phyloP scores from a whole-genome alignment of 2,888 invertebrate species.

The Dusona sp. region DNA sequence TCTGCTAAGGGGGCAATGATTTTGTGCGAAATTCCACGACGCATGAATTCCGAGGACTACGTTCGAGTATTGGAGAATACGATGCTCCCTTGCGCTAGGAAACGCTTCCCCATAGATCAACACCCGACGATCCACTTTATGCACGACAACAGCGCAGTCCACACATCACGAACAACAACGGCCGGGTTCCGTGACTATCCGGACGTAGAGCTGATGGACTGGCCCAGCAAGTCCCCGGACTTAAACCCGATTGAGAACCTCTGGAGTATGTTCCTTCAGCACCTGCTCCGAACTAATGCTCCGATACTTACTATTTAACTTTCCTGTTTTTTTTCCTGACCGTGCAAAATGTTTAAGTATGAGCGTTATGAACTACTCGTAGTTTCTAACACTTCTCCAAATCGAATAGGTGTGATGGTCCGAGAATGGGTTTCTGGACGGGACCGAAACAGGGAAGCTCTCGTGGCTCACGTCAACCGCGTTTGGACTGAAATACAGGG shows the following conservation, averaged over 20 bases:
- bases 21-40: constrained; percentile 40
- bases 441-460: constrained; percentile 20
- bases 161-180: constrained; percentile 54
- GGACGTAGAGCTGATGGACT: constrained; percentile 61
- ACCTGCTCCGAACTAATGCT: no score
- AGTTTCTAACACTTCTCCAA: constrained; percentile 23
- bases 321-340: no score
- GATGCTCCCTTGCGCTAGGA: constrained; percentile 62
- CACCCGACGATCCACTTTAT: constrained; percentile 51
- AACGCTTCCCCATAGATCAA: constrained; percentile 51
- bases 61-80: constrained; percentile 57
- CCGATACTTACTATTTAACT: no score
- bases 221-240: constrained; percentile 70
- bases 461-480: constrained; percentile 21
- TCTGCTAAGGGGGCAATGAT: constrained; percentile 55
- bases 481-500: constrained; percentile 18
- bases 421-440: constrained; percentile 34
- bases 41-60: constrained; percentile 61
- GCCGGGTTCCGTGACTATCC: constrained; percentile 67
- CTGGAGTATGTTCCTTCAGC: constrained; percentile 60
- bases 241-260: constrained; percentile 72
- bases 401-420: constrained; percentile 33
- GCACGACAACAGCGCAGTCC: constrained; percentile 69
- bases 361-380: no score
- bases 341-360: no score